A percentile compares a stretch with the other conserved stretches of the same genome.
phyloP scores from a whole-genome alignment of 1,140 invertebrate genomes.

The Thaumatotibia leucotreta region DNA sequence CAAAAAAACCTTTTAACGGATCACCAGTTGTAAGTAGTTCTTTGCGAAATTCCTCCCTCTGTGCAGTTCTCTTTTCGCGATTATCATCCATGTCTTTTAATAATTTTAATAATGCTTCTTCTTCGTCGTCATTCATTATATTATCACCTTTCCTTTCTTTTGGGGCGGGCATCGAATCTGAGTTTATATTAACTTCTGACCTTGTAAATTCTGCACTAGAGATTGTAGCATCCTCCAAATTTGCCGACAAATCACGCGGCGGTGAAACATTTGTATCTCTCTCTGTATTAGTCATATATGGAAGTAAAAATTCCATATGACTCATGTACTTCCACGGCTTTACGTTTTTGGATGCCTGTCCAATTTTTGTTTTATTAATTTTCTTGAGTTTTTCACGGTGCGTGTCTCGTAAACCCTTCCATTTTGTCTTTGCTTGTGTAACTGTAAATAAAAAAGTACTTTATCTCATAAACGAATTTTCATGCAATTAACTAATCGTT shows the following conservation, averaged over 20 bases:
- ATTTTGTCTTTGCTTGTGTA: too few relatives aligned
- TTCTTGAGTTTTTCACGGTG: too few relatives aligned
- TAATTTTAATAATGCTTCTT: neutral
- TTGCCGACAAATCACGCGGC: neutral
- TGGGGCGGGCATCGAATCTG: neutral
- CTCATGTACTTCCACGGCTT: neutral
- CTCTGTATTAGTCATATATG: neutral
- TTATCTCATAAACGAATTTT: too few relatives aligned
- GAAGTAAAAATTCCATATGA: neutral
- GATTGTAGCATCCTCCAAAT: neutral
- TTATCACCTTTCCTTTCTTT: neutral
- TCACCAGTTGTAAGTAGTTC: neutral
- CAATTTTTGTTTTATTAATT: neutral
- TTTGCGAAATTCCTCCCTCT: neutral
- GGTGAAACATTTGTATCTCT: neutral
- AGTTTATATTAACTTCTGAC: neutral
- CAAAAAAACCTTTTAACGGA: neutral
- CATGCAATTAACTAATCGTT: neutral
- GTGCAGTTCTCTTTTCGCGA: neutral
- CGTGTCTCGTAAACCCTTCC: too few relatives aligned
- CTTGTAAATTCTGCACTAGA: neutral
- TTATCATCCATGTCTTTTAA: slow-evolving; percentile 3
- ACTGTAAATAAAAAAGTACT: too few relatives aligned
- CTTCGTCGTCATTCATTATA: neutral
- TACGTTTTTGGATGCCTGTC: neutral